Percentiles rank a stretch among this genome's conserved stretches.
These are phyloP conservation scores for Hemicordylus capensis DNA, from an alignment of 2,113 vertebrate genomes.

Conservation along the genomic window DNA sequence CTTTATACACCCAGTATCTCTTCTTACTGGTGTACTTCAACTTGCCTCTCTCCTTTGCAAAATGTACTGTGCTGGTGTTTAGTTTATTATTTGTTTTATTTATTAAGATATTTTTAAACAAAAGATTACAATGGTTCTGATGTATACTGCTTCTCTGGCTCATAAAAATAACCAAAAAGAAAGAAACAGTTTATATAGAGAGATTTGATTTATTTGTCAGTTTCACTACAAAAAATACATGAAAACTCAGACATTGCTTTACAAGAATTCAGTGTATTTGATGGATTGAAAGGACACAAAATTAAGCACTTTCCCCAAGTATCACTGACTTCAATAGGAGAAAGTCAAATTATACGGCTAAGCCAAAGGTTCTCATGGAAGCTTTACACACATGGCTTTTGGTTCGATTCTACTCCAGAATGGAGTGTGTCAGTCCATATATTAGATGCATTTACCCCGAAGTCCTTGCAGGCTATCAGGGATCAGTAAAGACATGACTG, in stretches of 20 bases:
- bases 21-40: constrained; percentile 48
- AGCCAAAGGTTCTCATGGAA: no score
- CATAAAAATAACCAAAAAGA: constrained; percentile 72
- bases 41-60: constrained; percentile 18
- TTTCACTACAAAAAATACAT: neutral
- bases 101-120: constrained; percentile 92
- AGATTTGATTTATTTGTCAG: constrained; percentile 33
- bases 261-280: neutral
- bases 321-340: no score
- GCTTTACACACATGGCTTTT: no score
- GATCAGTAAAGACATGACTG: no score
- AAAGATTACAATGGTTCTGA: constrained; percentile 64
- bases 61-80: constrained; percentile 82
- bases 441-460: no score
- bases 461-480: no score
- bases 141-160: constrained; percentile 68
- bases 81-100: constrained; percentile 90
- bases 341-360: no score
- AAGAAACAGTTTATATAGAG: constrained; percentile 31
- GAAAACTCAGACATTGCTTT: neutral
- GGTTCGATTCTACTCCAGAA: no score
- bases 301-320: no score
- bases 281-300: no score
- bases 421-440: no score
- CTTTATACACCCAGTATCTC: constrained; percentile 27